phyloP scores from a whole-genome alignment of 1,140 invertebrate species.

The Plutomurus gul region DNA sequence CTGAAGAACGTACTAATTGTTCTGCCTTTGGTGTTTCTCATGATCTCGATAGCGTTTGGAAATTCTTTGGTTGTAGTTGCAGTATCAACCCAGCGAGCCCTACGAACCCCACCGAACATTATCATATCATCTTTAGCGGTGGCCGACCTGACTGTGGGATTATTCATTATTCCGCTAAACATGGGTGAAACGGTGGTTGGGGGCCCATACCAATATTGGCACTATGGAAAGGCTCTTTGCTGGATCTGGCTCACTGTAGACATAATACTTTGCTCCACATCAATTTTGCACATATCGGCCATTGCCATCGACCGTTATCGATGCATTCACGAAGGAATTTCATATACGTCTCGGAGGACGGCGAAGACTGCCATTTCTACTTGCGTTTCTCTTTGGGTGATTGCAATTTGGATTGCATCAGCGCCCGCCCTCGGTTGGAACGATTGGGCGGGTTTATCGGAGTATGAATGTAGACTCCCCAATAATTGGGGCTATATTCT shows the following conservation, averaged over 20 bases:
- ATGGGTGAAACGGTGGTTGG: neutral
- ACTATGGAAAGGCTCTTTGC: neutral
- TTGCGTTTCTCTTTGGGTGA: constrained; percentile 63
- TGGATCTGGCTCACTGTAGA: constrained; percentile 57
- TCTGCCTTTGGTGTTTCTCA: neutral
- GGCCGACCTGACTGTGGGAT: neutral
- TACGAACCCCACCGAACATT: neutral
- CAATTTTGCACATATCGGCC: constrained; percentile 93
- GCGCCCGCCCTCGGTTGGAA: constrained; percentile 62
- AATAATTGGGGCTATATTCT: neutral
- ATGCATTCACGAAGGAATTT: constrained; percentile 96
- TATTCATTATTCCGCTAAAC: neutral
- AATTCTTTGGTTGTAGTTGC: constrained; percentile 66
- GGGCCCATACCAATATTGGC: too few relatives aligned
- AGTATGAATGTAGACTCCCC: constrained; percentile 54
- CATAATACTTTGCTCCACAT: constrained; percentile 93
- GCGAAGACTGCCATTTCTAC: constrained; percentile 41
- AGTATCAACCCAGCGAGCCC: neutral
- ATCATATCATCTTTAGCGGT: neutral
- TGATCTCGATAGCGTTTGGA: constrained; percentile 66
- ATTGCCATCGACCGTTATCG: constrained; percentile 92
- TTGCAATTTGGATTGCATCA: constrained; percentile 63
- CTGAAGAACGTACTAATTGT: constrained; percentile 11
- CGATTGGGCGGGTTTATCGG: constrained; percentile 39
- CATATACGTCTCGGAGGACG: constrained; percentile 93